Evolutionary conservation across 2,888 invertebrate genomes (phyloP), one percentile per base, ranked within the genome.

Genomic region (Hesperia comma): DNA sequence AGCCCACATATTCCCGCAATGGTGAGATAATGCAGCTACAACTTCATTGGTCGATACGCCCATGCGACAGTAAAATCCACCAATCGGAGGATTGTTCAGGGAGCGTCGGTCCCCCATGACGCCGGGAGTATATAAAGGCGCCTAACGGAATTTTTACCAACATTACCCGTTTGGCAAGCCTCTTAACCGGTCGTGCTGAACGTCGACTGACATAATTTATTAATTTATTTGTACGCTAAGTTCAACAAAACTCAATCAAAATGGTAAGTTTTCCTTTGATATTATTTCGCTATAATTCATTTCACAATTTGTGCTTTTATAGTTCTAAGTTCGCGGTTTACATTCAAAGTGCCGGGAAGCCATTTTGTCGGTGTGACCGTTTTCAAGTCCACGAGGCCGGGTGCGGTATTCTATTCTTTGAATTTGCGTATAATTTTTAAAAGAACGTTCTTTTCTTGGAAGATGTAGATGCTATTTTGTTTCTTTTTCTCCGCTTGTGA

Each of bases 161-260:
- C 91, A 93, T 90, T 90, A 92, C 93, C 93, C 94, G 95, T 95
- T 95, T 93, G 94, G 94, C 92, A 93, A 94, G 93, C 95, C 94
- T 92, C 95, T 94, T 95, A 89, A 92, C 94, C 93, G 94, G 95
- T 94, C 86, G 82, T 85, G 93, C 93, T 89, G 93, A 94, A 94
- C 93, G 93, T 86, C 86, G 87, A 92, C 90, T 89, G 90, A 90
- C 71, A 73, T 75, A 76, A 78, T 79, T 87, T 86, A 83, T 76
- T 91, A 88, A 90, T 82, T 89, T 90, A 88, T 87, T 85, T 84
- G 78, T 89, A 87, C 86, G 78, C 77, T 88, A 88, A 90, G 88
- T 87, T 85, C 84, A 81, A 87, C 85, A 86, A 81, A 90, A 87
- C 90, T 86, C 86, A 79, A 86, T 78, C 86, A 92, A 92, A 88